A percentile compares a stretch with the other conserved stretches of the same genome.
Evolutionary conservation across 2,888 invertebrate genomes (phyloP).

Genomic region (Pecten maximus): DNA sequence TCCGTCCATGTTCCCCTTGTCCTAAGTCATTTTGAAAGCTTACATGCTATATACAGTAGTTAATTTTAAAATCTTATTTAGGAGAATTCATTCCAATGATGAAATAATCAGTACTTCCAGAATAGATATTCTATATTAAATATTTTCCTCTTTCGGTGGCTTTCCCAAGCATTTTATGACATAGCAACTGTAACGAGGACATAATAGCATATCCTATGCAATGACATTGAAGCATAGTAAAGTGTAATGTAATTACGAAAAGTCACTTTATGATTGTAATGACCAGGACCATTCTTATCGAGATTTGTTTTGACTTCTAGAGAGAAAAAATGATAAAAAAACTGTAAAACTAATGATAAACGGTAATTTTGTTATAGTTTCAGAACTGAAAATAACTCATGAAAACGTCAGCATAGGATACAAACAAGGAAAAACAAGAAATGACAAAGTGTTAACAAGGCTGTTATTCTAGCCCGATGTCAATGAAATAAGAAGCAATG

Average conservation of each 20-base stretch:
- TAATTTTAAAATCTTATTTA: background rate
- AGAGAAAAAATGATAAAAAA: too few relatives aligned
- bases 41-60: background rate
- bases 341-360: too few relatives aligned
- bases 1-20: constrained; percentile 16
- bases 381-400: too few relatives aligned
- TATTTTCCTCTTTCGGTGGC: background rate
- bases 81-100: background rate
- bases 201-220: background rate
- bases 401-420: too few relatives aligned
- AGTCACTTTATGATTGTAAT: background rate
- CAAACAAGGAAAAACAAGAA: too few relatives aligned
- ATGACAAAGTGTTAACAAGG: too few relatives aligned
- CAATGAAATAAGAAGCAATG: too few relatives aligned
- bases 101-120: background rate
- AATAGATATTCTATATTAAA: background rate
- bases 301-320: too few relatives aligned
- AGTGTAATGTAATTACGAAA: background rate
- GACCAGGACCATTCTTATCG: too few relatives aligned
- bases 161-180: background rate
- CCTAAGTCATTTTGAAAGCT: constrained; percentile 11
- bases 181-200: background rate
- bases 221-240: background rate
- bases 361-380: too few relatives aligned
- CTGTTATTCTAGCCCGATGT: too few relatives aligned